Evolutionary conservation across 2,797 vertebrate genomes (phyloP).

Genomic region (Buphagus erythrorhynchus): DNA sequence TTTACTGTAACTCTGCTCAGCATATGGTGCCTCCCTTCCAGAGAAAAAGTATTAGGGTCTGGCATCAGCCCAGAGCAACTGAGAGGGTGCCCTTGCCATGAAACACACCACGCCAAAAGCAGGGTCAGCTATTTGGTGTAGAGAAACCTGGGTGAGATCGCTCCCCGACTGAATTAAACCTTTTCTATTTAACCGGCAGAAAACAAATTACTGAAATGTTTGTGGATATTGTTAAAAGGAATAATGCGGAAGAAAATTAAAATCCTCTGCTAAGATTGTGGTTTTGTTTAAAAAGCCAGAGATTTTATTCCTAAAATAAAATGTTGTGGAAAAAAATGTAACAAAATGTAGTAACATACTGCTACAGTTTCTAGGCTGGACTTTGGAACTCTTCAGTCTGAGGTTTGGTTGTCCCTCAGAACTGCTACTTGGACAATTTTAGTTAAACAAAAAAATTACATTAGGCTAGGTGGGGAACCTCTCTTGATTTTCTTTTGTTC

Average conservation of each 20-base stretch:
- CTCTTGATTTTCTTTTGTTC: background rate
- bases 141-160: background rate
- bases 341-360: background rate
- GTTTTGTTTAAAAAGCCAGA: constrained; percentile 33
- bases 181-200: background rate
- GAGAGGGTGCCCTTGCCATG: background rate
- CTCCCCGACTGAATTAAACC: background rate
- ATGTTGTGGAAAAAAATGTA: background rate
- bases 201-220: constrained; percentile 48
- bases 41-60: background rate
- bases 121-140: background rate
- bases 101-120: background rate
- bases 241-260: constrained; percentile 37
- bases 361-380: background rate
- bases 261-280: constrained; percentile 10
- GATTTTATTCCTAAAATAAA: constrained; percentile 11
- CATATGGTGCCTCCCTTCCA: background rate
- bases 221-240: constrained; percentile 23
- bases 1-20: background rate
- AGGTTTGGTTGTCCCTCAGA: background rate
- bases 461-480: background rate
- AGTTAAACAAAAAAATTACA: background rate
- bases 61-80: background rate
- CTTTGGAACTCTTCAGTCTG: background rate
- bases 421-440: background rate